Evolutionary conservation across 2,797 vertebrate species (phyloP).

Genomic region (Artibeus lituratus): DNA sequence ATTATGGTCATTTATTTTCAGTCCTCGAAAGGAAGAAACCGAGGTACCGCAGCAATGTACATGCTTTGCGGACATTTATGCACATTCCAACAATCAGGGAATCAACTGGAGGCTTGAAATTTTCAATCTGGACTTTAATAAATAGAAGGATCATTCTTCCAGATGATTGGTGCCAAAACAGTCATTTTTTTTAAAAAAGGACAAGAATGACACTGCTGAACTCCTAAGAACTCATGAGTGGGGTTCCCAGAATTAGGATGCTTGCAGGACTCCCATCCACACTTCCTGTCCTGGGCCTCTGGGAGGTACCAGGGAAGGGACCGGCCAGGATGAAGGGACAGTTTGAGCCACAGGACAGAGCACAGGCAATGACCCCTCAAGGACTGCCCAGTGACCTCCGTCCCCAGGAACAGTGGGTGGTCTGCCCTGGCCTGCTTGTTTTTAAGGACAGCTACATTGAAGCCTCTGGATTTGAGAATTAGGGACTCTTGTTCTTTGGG

Average conservation of each 20-base stretch:
- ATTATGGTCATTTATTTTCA: neutral
- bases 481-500: neutral
- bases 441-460: neutral
- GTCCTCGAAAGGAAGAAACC: neutral
- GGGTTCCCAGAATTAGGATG: neutral
- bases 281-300: neutral
- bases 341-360: neutral
- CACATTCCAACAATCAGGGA: neutral
- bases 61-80: neutral
- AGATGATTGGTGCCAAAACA: neutral
- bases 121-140: neutral
- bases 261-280: neutral
- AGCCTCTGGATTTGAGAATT: neutral
- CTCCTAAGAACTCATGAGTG: neutral
- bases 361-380: neutral
- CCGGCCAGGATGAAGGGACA: neutral
- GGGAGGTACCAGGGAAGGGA: neutral
- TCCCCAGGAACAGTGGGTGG: neutral
- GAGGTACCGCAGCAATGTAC: neutral
- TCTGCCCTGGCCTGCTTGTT: neutral
- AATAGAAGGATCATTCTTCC: neutral
- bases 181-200: neutral
- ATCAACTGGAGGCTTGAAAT: neutral
- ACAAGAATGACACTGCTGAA: neutral
- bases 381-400: neutral